Percentiles rank a stretch among this genome's conserved stretches.
These are phyloP conservation scores for Leucophenga montana DNA, from an alignment of 2,888 invertebrate genomes.

Conservation along the genomic window DNA sequence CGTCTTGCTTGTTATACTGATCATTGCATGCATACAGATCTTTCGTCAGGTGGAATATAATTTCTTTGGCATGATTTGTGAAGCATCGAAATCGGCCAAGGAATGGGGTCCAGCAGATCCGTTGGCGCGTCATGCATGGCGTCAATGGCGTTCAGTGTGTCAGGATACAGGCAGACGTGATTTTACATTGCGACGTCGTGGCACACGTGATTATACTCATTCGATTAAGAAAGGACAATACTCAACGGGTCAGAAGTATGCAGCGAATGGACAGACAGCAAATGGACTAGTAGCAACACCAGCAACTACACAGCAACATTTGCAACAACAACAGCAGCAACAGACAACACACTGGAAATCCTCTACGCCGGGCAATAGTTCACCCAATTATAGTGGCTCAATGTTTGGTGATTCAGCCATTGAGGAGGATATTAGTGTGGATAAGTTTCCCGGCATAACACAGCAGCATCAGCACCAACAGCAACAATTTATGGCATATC, in stretches of 20 bases:
- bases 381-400: slow-evolving; percentile 73
- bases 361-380: slow-evolving; percentile 72
- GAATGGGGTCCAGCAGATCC: slow-evolving; percentile 74
- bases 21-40: slow-evolving; percentile 71
- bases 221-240: slow-evolving; percentile 73
- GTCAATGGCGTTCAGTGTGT: slow-evolving; percentile 73
- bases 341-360: slow-evolving; percentile 69
- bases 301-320: not conserved
- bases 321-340: slow-evolving; percentile 17
- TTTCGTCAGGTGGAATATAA: slow-evolving; percentile 73
- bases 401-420: slow-evolving; percentile 74
- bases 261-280: slow-evolving; percentile 34
- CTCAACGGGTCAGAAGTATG: slow-evolving; percentile 62
- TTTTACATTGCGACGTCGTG: slow-evolving; percentile 71
- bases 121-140: slow-evolving; percentile 73
- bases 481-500: slow-evolving; percentile 67
- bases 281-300: not conserved
- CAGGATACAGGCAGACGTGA: slow-evolving; percentile 73
- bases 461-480: slow-evolving; percentile 35
- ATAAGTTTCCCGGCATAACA: slow-evolving; percentile 71
- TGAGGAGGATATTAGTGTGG: slow-evolving; percentile 73
- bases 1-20: slow-evolving; percentile 65
- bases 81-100: slow-evolving; percentile 73
- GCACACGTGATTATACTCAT: slow-evolving; percentile 73
- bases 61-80: slow-evolving; percentile 73